Evolutionary conservation across 1,140 invertebrate genomes (phyloP).

Genomic region (Temnothorax nylanderi): DNA sequence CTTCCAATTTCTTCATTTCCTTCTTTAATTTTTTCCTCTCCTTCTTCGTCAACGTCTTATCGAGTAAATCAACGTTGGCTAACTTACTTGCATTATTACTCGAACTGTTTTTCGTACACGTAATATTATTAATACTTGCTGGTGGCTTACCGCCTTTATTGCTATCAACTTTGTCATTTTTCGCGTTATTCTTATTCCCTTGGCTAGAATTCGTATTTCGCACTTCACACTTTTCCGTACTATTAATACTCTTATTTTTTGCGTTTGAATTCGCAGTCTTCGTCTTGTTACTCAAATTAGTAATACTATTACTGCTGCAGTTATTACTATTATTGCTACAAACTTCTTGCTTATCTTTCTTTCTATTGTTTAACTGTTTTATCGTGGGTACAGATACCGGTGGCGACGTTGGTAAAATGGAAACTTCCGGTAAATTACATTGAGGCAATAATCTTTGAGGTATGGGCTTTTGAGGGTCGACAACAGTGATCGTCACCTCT

Average conservation of each 20-base stretch:
- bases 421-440: slow-evolving; percentile 82
- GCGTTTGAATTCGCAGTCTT: slow-evolving; percentile 66
- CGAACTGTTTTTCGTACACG: slow-evolving; percentile 40
- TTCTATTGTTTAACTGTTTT: slow-evolving; percentile 73
- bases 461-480: slow-evolving; percentile 82
- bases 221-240: slow-evolving; percentile 23
- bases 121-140: slow-evolving; percentile 32
- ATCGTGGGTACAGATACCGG: slow-evolving; percentile 50
- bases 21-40: slow-evolving; percentile 81
- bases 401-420: slow-evolving; percentile 80
- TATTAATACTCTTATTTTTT: slow-evolving; percentile 67
- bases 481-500: slow-evolving; percentile 85
- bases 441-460: slow-evolving; percentile 78
- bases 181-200: slow-evolving; percentile 58
- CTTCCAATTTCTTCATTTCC: slow-evolving; percentile 79
- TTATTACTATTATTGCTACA: slow-evolving; percentile 65
- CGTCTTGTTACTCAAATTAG: slow-evolving; percentile 67
- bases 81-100: slow-evolving; percentile 38
- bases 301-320: slow-evolving; percentile 66
- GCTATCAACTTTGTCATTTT: slow-evolving; percentile 63
- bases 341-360: slow-evolving; percentile 77
- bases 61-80: slow-evolving; percentile 19
- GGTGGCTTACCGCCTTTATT: slow-evolving; percentile 56
- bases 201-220: slow-evolving; percentile 58
- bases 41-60: slow-evolving; percentile 82